Evolutionary conservation across 2,113 vertebrate genomes (phyloP).

Genomic region (Hassar affinis): DNA sequence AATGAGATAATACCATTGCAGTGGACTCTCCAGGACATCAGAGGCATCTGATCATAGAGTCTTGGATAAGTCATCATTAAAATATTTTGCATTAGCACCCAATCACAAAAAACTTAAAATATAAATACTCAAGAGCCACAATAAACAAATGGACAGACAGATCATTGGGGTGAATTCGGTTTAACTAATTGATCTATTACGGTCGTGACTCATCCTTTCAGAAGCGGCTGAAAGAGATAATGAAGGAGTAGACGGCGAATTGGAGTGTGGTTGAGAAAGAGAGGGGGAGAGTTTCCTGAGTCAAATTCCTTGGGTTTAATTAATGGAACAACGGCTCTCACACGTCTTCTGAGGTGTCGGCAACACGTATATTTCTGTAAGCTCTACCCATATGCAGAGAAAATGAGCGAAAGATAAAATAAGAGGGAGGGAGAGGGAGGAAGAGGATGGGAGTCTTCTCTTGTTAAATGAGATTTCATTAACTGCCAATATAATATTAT

Average conservation of each 20-base stretch:
- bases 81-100: not conserved
- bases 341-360: conserved; percentile 40
- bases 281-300: conserved; percentile 25
- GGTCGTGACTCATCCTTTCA: conserved; percentile 8
- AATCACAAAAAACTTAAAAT: conserved; percentile 1
- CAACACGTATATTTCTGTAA: conserved; percentile 48
- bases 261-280: not conserved
- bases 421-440: not conserved
- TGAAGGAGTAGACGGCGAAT: conserved; percentile 21
- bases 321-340: conserved; percentile 39
- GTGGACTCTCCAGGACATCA: no score
- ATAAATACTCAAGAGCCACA: not conserved
- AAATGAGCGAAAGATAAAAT: not conserved
- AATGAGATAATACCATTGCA: no score
- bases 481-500: not conserved
- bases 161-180: not conserved
- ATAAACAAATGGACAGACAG: not conserved
- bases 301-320: conserved; percentile 43
- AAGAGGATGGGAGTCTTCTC: not conserved
- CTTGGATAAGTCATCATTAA: not conserved
- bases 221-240: conserved; percentile 8
- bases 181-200: not conserved
- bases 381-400: conserved; percentile 42
- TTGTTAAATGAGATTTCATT: conserved; percentile 1
- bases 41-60: not conserved